These are phyloP conservation scores for Parelbella ahira DNA, from an alignment of 2,888 invertebrate genomes.

Conservation along the genomic window DNA sequence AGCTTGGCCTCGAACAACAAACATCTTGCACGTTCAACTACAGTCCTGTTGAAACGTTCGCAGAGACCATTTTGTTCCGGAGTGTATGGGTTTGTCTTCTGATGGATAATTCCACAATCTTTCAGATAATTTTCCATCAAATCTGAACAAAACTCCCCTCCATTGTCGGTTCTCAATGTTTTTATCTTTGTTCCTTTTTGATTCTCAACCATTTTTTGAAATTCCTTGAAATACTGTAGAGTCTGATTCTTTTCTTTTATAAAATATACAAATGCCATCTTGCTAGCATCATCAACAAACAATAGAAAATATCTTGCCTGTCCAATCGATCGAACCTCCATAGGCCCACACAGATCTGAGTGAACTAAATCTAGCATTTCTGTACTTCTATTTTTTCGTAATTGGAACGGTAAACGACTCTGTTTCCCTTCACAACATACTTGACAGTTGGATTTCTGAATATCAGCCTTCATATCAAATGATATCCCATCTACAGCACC, in stretches of 20 bases:
- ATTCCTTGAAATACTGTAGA: conserved; percentile 23
- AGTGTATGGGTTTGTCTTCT: conserved; percentile 30
- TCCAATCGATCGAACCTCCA: conserved; percentile 21
- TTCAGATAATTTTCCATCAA: conserved; percentile 22
- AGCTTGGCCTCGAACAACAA: conserved; percentile 29
- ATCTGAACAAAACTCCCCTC: conserved; percentile 26
- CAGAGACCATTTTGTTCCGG: conserved; percentile 33
- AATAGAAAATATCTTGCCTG: conserved; percentile 30
- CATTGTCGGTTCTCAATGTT: conserved; percentile 27
- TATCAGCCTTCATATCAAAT: conserved; percentile 12
- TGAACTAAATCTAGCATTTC: conserved; percentile 13
- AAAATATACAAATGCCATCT: conserved; percentile 11
- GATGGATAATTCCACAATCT: conserved; percentile 28
- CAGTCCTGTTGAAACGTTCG: conserved; percentile 28
- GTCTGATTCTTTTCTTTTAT: conserved; percentile 26
- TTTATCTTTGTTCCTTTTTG: conserved; percentile 21
- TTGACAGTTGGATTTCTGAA: conserved; percentile 4
- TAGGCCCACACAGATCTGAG: conserved; percentile 26
- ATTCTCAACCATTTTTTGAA: conserved; percentile 23
- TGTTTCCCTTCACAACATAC: conserved; percentile 38
- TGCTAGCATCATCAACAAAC: conserved; percentile 40
- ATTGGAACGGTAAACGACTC: conserved; percentile 33
- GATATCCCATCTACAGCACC: conserved; percentile 6
- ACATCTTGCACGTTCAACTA: conserved; percentile 30
- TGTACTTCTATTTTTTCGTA: conserved; percentile 28